Evolutionary conservation across 2,113 vertebrate genomes (phyloP), one percentile per base, ranked within the genome.

Genomic region (Nettapus auritus): DNA sequence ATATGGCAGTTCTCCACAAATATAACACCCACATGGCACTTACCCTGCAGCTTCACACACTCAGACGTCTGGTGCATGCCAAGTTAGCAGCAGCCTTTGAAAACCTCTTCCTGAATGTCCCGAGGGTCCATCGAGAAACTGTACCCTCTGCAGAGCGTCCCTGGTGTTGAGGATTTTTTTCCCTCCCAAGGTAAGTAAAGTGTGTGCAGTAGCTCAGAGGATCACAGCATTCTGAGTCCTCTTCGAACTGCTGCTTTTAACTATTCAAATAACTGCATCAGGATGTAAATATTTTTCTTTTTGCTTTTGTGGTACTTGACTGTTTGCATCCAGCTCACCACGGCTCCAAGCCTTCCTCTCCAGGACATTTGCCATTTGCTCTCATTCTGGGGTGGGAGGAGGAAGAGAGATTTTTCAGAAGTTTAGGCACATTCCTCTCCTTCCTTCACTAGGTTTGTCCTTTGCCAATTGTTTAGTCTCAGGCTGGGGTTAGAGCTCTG

Each of bases 271-370:
- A 96, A 80, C 87, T 88, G 68, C 90, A 92, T 81, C 92, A 95
- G 94, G 95, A 96, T 92, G 96, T 95, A 92, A 96, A 96, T 93
- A 91, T 95, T 97, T 97, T 96, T 94, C 86, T 96, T 96, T 90
- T 92, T 96, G 83, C 90, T 90, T 95, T 95, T 93, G 94, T 94
- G 93, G 96, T 95, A 91, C 73, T 82, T 89, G 19, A 76, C 42
- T 97, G 96, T 97, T 97, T 97, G 96, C 82, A 59, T 91, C 90
- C 86, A 92, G 96, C 94, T 97, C 33, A 4, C 84, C 94, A 85
- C 21, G 2, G 75, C 84, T 90, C 93, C 93, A 94, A 46, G 71
- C 93, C 85, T 90, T 93, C 95, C 89, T 92, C 89, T 95, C 90
- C 92, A 96, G 95, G 84, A 96, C 94, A 71, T 82, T 93, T 95